Base-by-base conservation (phyloP, 2,888 invertebrate species). In the Lypha dubia region DNA sequence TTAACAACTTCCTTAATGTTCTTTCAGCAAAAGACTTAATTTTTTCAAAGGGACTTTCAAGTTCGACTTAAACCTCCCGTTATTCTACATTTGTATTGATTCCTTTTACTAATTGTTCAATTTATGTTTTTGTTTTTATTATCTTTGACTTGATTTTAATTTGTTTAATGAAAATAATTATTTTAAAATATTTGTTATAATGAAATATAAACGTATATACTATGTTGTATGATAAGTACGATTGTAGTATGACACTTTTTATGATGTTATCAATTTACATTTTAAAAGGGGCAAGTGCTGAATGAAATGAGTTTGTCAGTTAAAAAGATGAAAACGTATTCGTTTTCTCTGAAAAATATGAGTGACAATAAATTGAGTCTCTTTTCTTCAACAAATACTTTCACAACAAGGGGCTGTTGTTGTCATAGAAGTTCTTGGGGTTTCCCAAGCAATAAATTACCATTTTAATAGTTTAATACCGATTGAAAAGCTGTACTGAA, bases 121-220 rank as follows among this genome's bases (percentile, higher is more conserved):
- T n/a, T 7, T 38, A 20, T 35, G 24, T n/a, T 17, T 5, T 28
- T 13, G 20, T 17, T 46, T 62, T 22, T 49, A 24, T 13, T 35
- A 35, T 62, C 49, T 35, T 11, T 22, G 63, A 20, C 17, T 65
- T 75, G 32, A 53, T 56, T 65, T 75, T 32, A 44, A 65, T 74
- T 74, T 74, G 9, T 65, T 65, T 20, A 56, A 56, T 20, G 44
- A 44, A 32, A 63, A 56, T 65, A 74, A 51, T 49, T 51, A 32
- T 28, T 74, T 73, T 15, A 28, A 63, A 65, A 75, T 65, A 32
- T 5, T 11, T 22, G 9, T n/a, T 46, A 15, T 46, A 60, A 71
- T 46, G 46, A 46, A 56, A 11, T 68, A 13, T 8, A 4, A n/a
- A 15, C 2, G 46, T 17, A n/a, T 35, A 46, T 20, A 13, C 15